These are phyloP conservation scores for Hoplodrina ambigua DNA, from an alignment of 2,888 invertebrate genomes.

Conservation along the genomic window DNA sequence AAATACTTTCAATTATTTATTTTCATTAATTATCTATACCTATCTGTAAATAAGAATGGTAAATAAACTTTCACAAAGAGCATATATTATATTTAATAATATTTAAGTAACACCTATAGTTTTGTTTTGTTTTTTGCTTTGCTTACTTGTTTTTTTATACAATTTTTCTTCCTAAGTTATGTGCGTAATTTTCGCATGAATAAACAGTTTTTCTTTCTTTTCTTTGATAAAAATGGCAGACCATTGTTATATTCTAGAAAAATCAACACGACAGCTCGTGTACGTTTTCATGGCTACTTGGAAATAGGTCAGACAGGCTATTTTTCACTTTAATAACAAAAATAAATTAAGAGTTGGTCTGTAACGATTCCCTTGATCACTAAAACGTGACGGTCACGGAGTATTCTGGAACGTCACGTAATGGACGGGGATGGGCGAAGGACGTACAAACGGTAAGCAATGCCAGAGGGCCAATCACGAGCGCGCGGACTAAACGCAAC, in stretches of 20 bases:
- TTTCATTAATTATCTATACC: too few relatives aligned
- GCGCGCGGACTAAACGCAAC: too few relatives aligned
- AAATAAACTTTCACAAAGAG: background rate
- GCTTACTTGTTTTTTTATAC: too few relatives aligned
- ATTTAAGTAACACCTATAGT: background rate
- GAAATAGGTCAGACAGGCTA: constrained; percentile 29
- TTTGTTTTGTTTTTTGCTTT: too few relatives aligned
- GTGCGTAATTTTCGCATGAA: too few relatives aligned
- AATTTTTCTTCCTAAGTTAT: too few relatives aligned
- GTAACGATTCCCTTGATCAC: constrained; percentile 3
- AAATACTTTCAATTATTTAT: too few relatives aligned
- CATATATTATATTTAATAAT: background rate
- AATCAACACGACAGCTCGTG: constrained; percentile 4
- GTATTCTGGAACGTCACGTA: constrained; percentile 18
- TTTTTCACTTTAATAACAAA: constrained; percentile 21
- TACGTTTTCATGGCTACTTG: background rate
- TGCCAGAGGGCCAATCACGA: background rate
- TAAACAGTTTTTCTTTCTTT: too few relatives aligned
- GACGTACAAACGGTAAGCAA: constrained; percentile 14
- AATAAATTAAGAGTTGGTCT: background rate
- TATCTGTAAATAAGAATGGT: too few relatives aligned
- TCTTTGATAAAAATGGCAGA: background rate
- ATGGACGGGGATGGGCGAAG: constrained; percentile 19
- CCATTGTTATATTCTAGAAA: background rate
- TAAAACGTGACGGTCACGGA: constrained; percentile 17